A percentile compares a stretch with the other conserved stretches of the same genome.
phyloP scores from a whole-genome alignment of 2,113 vertebrate species.

The Sphyrna mokarran region DNA sequence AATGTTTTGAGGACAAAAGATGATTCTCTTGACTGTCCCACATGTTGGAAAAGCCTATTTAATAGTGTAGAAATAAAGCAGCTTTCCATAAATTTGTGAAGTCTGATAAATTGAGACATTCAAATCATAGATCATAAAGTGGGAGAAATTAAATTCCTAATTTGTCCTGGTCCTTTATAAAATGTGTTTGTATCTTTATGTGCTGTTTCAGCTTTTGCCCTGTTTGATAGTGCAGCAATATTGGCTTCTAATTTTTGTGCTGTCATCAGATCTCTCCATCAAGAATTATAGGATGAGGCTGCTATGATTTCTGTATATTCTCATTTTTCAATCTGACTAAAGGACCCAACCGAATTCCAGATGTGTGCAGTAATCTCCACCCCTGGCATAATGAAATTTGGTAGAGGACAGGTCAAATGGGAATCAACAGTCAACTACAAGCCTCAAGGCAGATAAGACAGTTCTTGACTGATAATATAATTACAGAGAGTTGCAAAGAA shows the following conservation, averaged over 20 bases:
- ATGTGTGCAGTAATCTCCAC: conserved; percentile 19
- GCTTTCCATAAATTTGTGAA: background rate
- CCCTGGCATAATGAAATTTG: conserved; percentile 26
- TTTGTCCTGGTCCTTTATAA: background rate
- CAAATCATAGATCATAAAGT: background rate
- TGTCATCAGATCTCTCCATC: background rate
- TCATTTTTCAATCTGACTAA: conserved; percentile 24
- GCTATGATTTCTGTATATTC: background rate
- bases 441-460: background rate
- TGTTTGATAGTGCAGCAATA: background rate
- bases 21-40: background rate
- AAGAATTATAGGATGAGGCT: background rate
- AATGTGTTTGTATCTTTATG: background rate
- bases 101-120: conserved; percentile 1
- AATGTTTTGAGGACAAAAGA: background rate
- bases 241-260: background rate
- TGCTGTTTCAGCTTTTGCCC: background rate
- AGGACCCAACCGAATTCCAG: background rate
- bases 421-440: conserved; percentile 30
- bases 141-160: background rate
- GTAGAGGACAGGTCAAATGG: conserved; percentile 18
- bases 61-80: background rate
- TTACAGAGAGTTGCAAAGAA: conserved; percentile 6
- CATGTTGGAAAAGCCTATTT: background rate
- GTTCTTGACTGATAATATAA: conserved; percentile 10